Base-by-base conservation (phyloP, 1,140 invertebrate genomes). In the Andrena cerasifolii region DNA sequence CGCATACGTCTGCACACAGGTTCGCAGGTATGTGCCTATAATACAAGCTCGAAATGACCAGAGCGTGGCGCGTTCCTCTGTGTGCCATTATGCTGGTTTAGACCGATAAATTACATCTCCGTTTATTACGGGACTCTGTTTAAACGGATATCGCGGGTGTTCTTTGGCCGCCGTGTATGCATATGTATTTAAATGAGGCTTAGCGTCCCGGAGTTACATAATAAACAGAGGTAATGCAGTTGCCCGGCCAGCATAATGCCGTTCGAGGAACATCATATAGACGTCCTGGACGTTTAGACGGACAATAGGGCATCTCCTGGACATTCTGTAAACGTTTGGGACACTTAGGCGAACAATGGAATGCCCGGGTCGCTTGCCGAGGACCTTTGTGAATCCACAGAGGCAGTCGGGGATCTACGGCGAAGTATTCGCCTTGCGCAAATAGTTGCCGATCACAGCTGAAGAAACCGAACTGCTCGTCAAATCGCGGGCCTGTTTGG, bases 271-370 rank as follows among this genome's bases (percentile, higher is more conserved):
- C 76, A 74, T 70, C 80, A 59, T 51, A 51, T 31, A 66, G 75
- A 79, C 82, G 68, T 74, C 71, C 82, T 61, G 59, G 76, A 83
- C 66, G 72, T 73, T 83, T 83, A 72, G 76, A 83, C 51, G 66
- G 75, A 83, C 82, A 83, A 83, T 83, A 16, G 80, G 49, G 49
- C 76, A 74, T 83, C 80, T 83, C 80, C 36, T 78, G 80, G 76
- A 83, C 82, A 83, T 83, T 83, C 82, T 79, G 82, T 74, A 83
- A 83, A 83, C 75, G 82, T 79, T 83, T 83, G 68, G 76, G 72
- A 74, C 76, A 83, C 80, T 83, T 83, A 70, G 80, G 31, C 70
- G 61, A 51, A 83, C 80, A 83, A 75, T 83, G 68, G 75, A 65
- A 83, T 70, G 68, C 67, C 59, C 68, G 66, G 70, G 54, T 63